These are phyloP conservation scores for Oreohelix idahoensis DNA, from an alignment of 1,140 invertebrate genomes.

Conservation along the genomic window DNA sequence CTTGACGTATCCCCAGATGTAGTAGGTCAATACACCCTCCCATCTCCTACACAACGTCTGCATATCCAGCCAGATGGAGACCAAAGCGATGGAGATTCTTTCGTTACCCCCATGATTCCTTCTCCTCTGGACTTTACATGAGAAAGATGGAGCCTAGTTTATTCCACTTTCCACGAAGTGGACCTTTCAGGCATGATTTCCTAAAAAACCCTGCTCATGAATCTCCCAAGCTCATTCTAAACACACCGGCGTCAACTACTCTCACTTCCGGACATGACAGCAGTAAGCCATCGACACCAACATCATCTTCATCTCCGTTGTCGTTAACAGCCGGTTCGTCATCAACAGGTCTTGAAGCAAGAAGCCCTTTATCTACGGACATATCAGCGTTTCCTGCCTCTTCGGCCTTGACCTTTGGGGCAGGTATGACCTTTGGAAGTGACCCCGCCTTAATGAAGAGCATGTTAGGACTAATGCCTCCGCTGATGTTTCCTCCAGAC, in stretches of 20 bases:
- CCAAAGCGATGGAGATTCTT: constrained; percentile 42
- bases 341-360: not conserved
- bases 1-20: not conserved
- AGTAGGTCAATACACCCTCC: not conserved
- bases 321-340: not conserved
- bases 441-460: constrained; percentile 33
- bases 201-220: not conserved
- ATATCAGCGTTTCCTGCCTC: constrained; percentile 8
- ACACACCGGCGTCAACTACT: constrained; percentile 17
- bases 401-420: constrained; percentile 18
- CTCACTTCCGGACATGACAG: not conserved
- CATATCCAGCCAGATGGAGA: constrained; percentile 42
- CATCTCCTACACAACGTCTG: not conserved
- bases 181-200: not conserved
- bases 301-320: constrained; percentile 1
- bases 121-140: not conserved
- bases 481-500: constrained; percentile 46
- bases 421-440: constrained; percentile 22
- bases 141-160: not conserved
- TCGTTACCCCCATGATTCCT: not conserved
- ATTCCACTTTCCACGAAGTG: not conserved
- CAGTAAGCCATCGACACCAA: constrained; percentile 10
- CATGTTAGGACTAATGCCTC: constrained; percentile 37
- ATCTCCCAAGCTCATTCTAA: constrained; percentile 20
- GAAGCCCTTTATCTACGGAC: not conserved